Evolutionary conservation across 1,140 invertebrate genomes (phyloP), one percentile per base, ranked within the genome.

Genomic region (Eupristina koningsbergeri): DNA sequence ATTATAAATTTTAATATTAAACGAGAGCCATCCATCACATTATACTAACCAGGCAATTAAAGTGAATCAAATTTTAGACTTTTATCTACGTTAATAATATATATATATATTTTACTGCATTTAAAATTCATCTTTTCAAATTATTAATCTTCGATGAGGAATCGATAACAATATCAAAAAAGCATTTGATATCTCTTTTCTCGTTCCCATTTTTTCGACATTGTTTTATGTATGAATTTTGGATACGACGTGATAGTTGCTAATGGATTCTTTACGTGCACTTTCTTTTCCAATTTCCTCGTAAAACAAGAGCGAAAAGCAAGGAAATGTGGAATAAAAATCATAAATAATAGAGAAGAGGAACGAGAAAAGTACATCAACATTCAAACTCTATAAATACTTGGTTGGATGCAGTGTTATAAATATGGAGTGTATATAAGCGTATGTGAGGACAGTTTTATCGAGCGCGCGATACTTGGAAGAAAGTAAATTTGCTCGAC

Each of bases 301-400:
- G 17, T 58, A 58, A 58, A 26, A 5, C 53, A 19, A 19, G 13
- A 58, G 6, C 5, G 26, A 26, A 58, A 58, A 58, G 53, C 22
- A 3, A 22, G 53, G 17, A 50, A 8, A 50, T 15, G 17, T 13
- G 8, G 47, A 15, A 17, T 17, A 50, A 15, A 50, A 17, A 50
- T 8, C 17, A 13, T 45, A 11, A 11, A 45, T 7, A 22, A 36
- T 3, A 79, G 26, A 79, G 41, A 31, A n/a, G 9, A 26, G 34
- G 77, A 67, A 79, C 34, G 77, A 67, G 63, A 79, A 67, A 79
- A 79, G 77, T 22, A 45, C 41, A 63, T 31, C 34, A 53, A 63
- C 53, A 50, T 19, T 34, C 39, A 31, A 45, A 17, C 63, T 5
- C 31, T 31, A 47, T 15, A 29, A 67, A 79, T 2, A 47, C 31